Percentiles rank a stretch among this genome's conserved stretches.
These are phyloP conservation scores for Lycodopsis pacificus DNA, from an alignment of 2,797 vertebrate species.

Conservation along the genomic window DNA sequence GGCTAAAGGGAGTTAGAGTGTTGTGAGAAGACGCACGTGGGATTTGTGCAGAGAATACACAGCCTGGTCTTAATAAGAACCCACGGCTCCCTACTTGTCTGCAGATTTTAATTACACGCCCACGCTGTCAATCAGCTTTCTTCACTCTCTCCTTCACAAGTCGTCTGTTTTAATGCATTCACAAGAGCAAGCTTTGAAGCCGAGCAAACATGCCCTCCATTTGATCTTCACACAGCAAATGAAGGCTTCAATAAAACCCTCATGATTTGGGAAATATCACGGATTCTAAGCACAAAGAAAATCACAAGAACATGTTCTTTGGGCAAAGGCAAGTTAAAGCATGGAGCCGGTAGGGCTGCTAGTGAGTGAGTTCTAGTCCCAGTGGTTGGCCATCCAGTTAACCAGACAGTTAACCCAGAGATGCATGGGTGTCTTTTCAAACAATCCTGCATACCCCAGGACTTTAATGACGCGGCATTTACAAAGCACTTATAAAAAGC, in stretches of 20 bases:
- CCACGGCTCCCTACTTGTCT: conserved; percentile 63
- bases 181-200: conserved; percentile 71
- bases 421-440: neutral
- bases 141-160: conserved; percentile 65
- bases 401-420: neutral
- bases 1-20: conserved; percentile 44
- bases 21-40: conserved; percentile 60
- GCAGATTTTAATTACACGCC: conserved; percentile 77
- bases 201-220: conserved; percentile 53
- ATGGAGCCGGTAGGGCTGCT: neutral
- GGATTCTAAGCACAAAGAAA: conserved; percentile 37
- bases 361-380: neutral
- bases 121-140: conserved; percentile 77
- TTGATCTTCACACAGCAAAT: conserved; percentile 65
- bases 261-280: conserved; percentile 50
- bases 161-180: conserved; percentile 74
- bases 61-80: conserved; percentile 73
- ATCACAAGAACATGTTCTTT: conserved; percentile 22
- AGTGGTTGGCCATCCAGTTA: neutral
- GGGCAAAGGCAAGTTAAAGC: neutral
- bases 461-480: neutral
- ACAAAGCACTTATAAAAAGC: neutral
- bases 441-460: neutral
- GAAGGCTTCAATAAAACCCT: conserved; percentile 48
- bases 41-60: conserved; percentile 57